Percentiles rank a stretch among this genome's conserved stretches.
Conservation (phyloP, 2,797 vertebrate species). For the Anabacerthia variegaticeps region DNA sequence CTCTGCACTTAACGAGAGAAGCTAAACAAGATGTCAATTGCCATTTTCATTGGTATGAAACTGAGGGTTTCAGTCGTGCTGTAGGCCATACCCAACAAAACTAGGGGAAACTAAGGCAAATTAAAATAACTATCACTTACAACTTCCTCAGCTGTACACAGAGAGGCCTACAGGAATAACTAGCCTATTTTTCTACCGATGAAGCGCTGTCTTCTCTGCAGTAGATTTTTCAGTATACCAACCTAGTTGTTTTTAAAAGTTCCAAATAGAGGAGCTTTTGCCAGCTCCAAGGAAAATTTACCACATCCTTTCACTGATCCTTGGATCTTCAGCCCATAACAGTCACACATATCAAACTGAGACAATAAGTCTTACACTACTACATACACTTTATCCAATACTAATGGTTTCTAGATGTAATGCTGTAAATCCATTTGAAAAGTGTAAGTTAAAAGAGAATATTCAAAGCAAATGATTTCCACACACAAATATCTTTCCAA, state of each 20-base stretch:
- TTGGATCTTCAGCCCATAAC: slow-evolving; percentile 9
- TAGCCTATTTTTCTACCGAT: not conserved
- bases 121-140: not conserved
- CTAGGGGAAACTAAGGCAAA: fast-evolving
- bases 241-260: not conserved
- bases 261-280: not conserved
- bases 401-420: slow-evolving; percentile 2
- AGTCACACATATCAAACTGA: not conserved
- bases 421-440: not conserved
- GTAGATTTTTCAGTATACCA: not conserved
- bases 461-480: not conserved
- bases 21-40: not conserved
- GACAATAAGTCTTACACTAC: not conserved
- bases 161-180: not conserved
- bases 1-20: not conserved
- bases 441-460: not conserved
- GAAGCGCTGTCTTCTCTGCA: not conserved
- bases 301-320: slow-evolving; percentile 26
- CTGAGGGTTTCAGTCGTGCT: not conserved
- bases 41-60: not conserved
- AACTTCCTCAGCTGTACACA: not conserved
- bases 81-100: not conserved
- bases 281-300: slow-evolving; percentile 35
- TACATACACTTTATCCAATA: not conserved
- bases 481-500: not conserved